These are phyloP conservation scores for Cylas formicarius DNA, from an alignment of 1,140 invertebrate species.

Conservation along the genomic window DNA sequence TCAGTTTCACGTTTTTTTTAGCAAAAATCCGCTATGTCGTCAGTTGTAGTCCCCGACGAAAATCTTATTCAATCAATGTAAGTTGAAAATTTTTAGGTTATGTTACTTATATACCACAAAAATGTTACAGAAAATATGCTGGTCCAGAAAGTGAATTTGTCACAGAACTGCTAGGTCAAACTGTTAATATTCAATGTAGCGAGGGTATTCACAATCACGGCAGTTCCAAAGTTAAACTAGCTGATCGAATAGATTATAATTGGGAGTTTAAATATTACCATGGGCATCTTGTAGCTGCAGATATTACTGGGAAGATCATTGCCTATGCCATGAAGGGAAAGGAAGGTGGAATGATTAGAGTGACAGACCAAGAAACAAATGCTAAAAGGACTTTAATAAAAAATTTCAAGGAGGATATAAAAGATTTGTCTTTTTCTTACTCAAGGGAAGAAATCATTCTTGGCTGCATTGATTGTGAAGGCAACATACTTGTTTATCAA, in stretches of 20 bases:
- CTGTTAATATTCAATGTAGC: slow-evolving; percentile 65
- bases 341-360: slow-evolving; percentile 70
- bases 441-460: slow-evolving; percentile 67
- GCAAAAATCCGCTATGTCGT: too few species aligned
- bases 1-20: too few species aligned
- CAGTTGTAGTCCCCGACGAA: slow-evolving; percentile 1
- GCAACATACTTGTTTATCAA: slow-evolving; percentile 74
- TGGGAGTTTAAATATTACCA: slow-evolving; percentile 84
- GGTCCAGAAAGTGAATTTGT: slow-evolving; percentile 63
- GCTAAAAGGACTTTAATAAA: slow-evolving; percentile 74
- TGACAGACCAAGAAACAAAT: slow-evolving; percentile 67
- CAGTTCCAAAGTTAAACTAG: slow-evolving; percentile 83
- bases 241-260: slow-evolving; percentile 84
- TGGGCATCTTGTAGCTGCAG: slow-evolving; percentile 82
- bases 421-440: slow-evolving; percentile 86
- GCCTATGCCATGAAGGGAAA: slow-evolving; percentile 84
- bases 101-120: not conserved
- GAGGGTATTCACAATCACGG: slow-evolving; percentile 63
- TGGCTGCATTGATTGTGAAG: slow-evolving; percentile 77
- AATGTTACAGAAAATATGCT: slow-evolving; percentile 54
- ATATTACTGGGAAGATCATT: slow-evolving; percentile 75
- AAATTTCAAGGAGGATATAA: slow-evolving; percentile 74
- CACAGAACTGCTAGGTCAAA: slow-evolving; percentile 56
- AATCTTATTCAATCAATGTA: slow-evolving; percentile 13
- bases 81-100: not conserved